A percentile compares a stretch with the other conserved stretches of the same genome.
These are phyloP conservation scores for Gila orcuttii DNA, from an alignment of 2,113 vertebrate genomes.

Conservation along the genomic window DNA sequence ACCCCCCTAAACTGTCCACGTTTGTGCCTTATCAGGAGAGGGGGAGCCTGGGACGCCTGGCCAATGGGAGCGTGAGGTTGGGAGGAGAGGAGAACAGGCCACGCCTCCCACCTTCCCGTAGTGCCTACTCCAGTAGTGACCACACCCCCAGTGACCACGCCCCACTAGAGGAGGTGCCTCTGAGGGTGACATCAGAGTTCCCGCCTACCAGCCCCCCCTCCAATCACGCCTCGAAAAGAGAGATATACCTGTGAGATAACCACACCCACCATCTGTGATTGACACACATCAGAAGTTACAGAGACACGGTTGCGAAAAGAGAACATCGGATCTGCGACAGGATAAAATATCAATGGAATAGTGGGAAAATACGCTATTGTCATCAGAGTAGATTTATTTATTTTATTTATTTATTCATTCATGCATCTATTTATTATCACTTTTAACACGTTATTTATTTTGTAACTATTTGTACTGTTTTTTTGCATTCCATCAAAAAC, in stretches of 20 bases:
- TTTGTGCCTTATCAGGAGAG: conserved; percentile 99
- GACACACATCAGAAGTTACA: conserved; percentile 55
- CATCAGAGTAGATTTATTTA: conserved; percentile 52
- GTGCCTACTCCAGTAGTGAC: conserved; percentile 98
- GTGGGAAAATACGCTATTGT: conserved; percentile 61
- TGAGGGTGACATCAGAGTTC: conserved; percentile 96
- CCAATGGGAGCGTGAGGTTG: conserved; percentile 92
- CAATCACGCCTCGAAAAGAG: conserved; percentile 92
- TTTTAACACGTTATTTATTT: conserved; percentile 32
- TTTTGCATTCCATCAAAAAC: conserved; percentile 22
- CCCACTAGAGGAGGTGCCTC: conserved; percentile 96
- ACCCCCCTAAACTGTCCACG: conserved; percentile 98
- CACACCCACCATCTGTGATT: conserved; percentile 48
- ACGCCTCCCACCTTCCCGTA: conserved; percentile 96
- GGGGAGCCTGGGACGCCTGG: conserved; percentile 95
- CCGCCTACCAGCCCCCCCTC: conserved; percentile 86
- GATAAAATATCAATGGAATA: conserved; percentile 56
- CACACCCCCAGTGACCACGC: conserved; percentile 94
- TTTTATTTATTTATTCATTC: conserved; percentile 75
- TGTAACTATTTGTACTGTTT: not conserved
- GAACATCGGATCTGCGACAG: conserved; percentile 48
- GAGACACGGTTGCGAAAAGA: conserved; percentile 14
- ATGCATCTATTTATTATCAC: conserved; percentile 58
- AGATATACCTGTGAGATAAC: conserved; percentile 96
- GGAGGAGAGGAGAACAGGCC: conserved; percentile 88